These are phyloP conservation scores for Nysson spinosus DNA, from an alignment of 2,888 invertebrate species.

Conservation along the genomic window DNA sequence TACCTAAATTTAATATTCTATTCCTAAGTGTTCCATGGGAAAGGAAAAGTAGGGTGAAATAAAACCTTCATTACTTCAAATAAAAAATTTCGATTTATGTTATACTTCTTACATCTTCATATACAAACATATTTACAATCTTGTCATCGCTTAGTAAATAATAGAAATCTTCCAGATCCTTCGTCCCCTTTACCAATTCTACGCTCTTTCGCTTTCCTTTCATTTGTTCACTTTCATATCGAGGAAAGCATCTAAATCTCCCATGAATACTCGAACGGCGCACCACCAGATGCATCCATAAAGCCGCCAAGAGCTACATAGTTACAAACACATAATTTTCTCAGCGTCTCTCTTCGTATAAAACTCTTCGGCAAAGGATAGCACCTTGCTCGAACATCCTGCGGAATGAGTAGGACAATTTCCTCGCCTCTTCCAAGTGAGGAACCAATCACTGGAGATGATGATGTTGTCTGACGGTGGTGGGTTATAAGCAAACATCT, in stretches of 20 bases:
- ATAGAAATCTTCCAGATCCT: background rate
- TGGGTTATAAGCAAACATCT: conserved; percentile 7
- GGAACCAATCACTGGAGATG: conserved; percentile 1
- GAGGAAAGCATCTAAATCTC: conserved; percentile 45
- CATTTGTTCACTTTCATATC: conserved; percentile 30
- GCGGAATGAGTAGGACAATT: conserved; percentile 37
- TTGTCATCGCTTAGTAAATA: background rate
- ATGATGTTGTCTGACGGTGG: background rate
- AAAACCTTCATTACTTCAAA: no score
- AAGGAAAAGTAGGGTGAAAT: no score
- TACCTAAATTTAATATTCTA: no score
- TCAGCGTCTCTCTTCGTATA: background rate
- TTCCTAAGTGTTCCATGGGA: no score
- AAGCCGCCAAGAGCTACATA: conserved; percentile 46
- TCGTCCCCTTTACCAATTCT: background rate
- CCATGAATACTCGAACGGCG: conserved; percentile 19
- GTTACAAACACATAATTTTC: conserved; percentile 48
- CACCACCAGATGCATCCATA: conserved; percentile 23
- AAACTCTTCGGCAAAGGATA: conserved; percentile 19
- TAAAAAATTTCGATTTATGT: no score
- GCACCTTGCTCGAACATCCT: conserved; percentile 16
- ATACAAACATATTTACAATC: no score
- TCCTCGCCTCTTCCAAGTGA: conserved; percentile 17
- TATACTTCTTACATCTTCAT: no score
- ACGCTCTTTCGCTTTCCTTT: conserved; percentile 1